phyloP scores from a whole-genome alignment of 2,888 invertebrate genomes.

The Andrena chrysosceles region DNA sequence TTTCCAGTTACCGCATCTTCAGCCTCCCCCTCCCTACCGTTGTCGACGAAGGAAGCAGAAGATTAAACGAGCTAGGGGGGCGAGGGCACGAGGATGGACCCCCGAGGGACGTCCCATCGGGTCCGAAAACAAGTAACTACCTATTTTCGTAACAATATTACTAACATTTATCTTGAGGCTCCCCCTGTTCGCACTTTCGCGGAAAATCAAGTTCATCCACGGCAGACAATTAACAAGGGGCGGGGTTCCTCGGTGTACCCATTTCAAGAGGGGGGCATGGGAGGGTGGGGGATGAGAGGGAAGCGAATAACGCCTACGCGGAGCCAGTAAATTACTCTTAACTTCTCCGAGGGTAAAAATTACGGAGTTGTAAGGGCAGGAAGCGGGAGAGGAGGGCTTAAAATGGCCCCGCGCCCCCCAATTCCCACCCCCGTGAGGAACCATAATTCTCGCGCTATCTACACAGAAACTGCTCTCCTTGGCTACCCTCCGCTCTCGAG shows the following conservation, averaged over 20 bases:
- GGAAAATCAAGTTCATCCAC: constrained; percentile 71
- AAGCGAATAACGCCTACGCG: constrained; percentile 77
- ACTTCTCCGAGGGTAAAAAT: constrained; percentile 83
- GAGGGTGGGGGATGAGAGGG: constrained; percentile 17
- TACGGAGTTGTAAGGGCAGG: constrained; percentile 81
- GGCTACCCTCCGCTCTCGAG: constrained; percentile 57
- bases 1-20: constrained; percentile 13
- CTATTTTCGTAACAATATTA: constrained; percentile 64
- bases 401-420: constrained; percentile 64
- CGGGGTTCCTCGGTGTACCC: constrained; percentile 22
- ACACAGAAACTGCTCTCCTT: constrained; percentile 80
- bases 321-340: constrained; percentile 84
- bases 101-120: constrained; percentile 17
- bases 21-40: neutral
- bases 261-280: constrained; percentile 31
- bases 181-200: constrained; percentile 44
- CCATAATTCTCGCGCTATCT: constrained; percentile 84
- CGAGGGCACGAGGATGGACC: neutral
- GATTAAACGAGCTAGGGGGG: neutral
- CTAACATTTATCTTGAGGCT: constrained; percentile 63
- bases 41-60: neutral
- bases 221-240: constrained; percentile 71
- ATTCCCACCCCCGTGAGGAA: constrained; percentile 68
- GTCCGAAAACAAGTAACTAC: constrained; percentile 49
- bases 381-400: constrained; percentile 75